Evolutionary conservation across 2,888 invertebrate species (phyloP).

Genomic region (Plusia festucae): DNA sequence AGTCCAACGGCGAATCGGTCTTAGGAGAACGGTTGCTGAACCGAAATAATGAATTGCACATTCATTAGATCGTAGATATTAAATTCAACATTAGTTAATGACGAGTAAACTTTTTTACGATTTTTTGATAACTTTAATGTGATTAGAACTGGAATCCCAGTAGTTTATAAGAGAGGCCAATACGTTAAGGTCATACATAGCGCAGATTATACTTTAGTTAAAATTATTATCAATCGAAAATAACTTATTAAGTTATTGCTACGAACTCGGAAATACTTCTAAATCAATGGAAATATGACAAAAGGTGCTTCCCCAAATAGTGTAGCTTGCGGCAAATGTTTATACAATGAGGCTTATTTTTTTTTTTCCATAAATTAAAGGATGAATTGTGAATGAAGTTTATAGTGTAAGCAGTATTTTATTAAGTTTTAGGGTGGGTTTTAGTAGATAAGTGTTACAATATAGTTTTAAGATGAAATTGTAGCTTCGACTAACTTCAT

Average conservation of each 20-base stretch:
- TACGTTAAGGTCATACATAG: conserved; percentile 9
- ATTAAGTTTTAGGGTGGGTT: conserved; percentile 68
- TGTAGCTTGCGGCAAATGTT: conserved; percentile 66
- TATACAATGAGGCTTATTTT: conserved; percentile 69
- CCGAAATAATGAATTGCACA: conserved; percentile 12
- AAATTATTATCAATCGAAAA: background rate
- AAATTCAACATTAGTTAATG: background rate
- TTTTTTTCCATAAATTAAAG: conserved; percentile 50
- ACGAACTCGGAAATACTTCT: conserved; percentile 25
- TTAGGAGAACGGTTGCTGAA: too few species aligned
- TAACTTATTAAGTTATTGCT: conserved; percentile 26
- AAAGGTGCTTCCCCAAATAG: conserved; percentile 60
- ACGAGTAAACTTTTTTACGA: background rate
- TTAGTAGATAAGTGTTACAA: conserved; percentile 79
- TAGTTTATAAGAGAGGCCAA: conserved; percentile 5
- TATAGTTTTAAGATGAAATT: conserved; percentile 65
- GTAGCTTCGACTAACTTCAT: conserved; percentile 58
- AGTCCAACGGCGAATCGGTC: too few species aligned
- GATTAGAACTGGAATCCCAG: conserved; percentile 18
- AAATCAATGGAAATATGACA: conserved; percentile 39
- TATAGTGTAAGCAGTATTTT: conserved; percentile 64
- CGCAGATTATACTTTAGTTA: conserved; percentile 9
- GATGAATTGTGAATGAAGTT: conserved; percentile 48
- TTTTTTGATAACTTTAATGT: background rate
- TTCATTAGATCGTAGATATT: background rate